A percentile compares a stretch with the other conserved stretches of the same genome.
These are phyloP conservation scores for Odocoileus hemionus DNA, from an alignment of 2,113 vertebrate species.

Conservation along the genomic window DNA sequence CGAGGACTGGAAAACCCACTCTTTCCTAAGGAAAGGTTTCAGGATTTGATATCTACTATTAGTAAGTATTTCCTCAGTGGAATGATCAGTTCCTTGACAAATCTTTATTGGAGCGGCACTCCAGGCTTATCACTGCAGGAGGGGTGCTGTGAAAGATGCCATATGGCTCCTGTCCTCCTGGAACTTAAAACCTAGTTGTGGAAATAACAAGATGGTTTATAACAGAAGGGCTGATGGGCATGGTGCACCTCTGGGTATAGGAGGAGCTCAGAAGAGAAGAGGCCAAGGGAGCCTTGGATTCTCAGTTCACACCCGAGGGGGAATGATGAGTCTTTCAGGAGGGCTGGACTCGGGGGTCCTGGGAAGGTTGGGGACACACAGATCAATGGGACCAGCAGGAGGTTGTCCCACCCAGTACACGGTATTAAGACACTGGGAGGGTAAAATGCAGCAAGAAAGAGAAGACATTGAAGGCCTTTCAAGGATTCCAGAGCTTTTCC, in stretches of 20 bases:
- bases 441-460: background rate
- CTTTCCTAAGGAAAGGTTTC: conserved; percentile 98
- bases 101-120: background rate
- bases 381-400: background rate
- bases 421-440: background rate
- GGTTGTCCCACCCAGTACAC: background rate
- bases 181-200: background rate
- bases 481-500: background rate
- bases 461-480: background rate
- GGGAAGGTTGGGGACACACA: background rate
- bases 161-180: background rate
- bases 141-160: background rate
- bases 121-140: too few species aligned
- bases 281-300: background rate
- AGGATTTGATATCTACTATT: conserved; percentile 96
- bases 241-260: too few species aligned
- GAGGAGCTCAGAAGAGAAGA: background rate
- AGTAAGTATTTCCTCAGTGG: conserved; percentile 86
- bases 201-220: background rate
- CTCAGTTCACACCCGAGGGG: background rate
- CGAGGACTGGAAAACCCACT: conserved; percentile 97
- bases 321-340: background rate
- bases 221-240: too few species aligned
- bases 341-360: background rate
- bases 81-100: background rate